Base-by-base conservation (phyloP, 2,113 vertebrate species). In the Herpetotheres cachinnans region DNA sequence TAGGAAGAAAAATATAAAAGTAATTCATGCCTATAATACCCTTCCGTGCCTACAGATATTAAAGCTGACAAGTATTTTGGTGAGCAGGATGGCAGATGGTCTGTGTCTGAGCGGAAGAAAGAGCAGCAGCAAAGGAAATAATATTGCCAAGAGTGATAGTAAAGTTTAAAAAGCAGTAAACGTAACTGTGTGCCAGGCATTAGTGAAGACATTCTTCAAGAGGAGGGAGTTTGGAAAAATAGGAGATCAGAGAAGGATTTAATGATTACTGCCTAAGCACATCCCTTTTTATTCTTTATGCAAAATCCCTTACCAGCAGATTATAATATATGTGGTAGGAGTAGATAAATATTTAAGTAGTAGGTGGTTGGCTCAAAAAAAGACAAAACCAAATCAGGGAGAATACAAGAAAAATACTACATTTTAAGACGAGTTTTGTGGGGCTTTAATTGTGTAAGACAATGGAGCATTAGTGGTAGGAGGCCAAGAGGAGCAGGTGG, bases 11-110 rank as follows among this genome's bases (percentile, higher is more conserved):
- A 78, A 49, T 34, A 25, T 34, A 24, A 44, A 66, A 6, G 7
- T 46, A 55, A 54, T 79, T 63, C 82, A 32, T 0, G 0, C 36
- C 62, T 69, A 2, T 71, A 34, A 49, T 65, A 55, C 49, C 49
- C 47, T 58, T 78, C 38, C 54, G n/a, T 62, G 55, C 55, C 38
- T 77, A 4, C 50, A 83, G 76, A 77, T 78, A 49, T 32, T 47
- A 84, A 63, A 61, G 59, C 50, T 91, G 80, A 91, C 49, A 58
- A 79, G 81, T 61, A 70, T 16, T 83, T 73, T 93, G 86, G 58
- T 86, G 55, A 95, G 63, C 72, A 73, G 59, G 32, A 42, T 86
- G 83, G 93, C 95, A 95, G 86, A 81, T 89, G 89, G 89, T 62
- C 50, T 80, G 16, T 72, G 26, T 91, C 44, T 63, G 77, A 91